Evolutionary conservation across 2,888 invertebrate genomes (phyloP).

Genomic region (Ametastegia equiseti): DNA sequence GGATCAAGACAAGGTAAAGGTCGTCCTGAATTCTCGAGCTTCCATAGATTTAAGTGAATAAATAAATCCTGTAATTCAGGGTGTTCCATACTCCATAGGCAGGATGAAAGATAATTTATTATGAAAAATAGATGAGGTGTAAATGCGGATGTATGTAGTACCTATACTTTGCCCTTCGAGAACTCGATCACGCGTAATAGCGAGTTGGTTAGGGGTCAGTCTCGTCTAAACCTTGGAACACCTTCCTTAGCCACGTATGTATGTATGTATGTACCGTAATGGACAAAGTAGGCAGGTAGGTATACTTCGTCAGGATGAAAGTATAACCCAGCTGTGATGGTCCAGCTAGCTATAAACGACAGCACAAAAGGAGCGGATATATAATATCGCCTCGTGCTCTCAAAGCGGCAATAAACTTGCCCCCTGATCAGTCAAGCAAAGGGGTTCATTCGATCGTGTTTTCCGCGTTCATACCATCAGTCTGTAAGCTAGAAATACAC

Average conservation of each 20-base stretch:
- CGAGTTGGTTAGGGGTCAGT: not conserved
- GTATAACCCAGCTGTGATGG: slow-evolving; percentile 12
- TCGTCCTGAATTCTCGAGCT: not conserved
- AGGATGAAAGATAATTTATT: not conserved
- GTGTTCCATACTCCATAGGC: not conserved
- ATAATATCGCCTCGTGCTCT: not conserved
- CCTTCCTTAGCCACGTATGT: too few relatives aligned
- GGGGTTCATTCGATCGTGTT: slow-evolving; percentile 9
- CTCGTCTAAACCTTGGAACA: slow-evolving; percentile 9
- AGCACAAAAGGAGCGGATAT: not conserved
- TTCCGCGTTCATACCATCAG: not conserved
- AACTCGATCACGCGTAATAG: slow-evolving; percentile 2
- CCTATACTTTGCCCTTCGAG: not conserved
- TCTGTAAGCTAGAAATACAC: not conserved
- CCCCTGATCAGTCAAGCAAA: slow-evolving; percentile 14
- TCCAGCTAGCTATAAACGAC: slow-evolving; percentile 23
- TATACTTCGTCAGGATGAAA: not conserved
- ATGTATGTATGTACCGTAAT: too few relatives aligned
- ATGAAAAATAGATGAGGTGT: not conserved
- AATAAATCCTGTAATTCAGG: not conserved
- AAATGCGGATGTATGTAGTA: not conserved
- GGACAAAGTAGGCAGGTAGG: not conserved
- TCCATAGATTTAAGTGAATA: not conserved
- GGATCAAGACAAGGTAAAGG: not conserved
- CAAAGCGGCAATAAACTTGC: slow-evolving; percentile 17